Evolutionary conservation across 2,888 invertebrate genomes (phyloP), one percentile per base, ranked within the genome.

Genomic region (Philereme transversata): DNA sequence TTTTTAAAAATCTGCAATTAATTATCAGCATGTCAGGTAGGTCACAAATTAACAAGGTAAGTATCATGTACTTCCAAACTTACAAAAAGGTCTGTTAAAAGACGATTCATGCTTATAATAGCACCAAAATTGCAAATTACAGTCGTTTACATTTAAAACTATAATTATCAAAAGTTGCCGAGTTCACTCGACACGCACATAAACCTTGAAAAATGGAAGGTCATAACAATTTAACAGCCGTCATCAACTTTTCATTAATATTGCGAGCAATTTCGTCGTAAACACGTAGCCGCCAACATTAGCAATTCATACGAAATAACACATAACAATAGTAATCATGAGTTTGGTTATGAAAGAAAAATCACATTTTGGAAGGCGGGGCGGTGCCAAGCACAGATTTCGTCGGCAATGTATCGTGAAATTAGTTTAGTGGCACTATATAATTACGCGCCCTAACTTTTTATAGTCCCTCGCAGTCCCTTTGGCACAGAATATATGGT

Each of bases 341-440:
- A 75, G 84, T 83, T 86, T 78, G 76, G 81, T 78, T 83, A 79
- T 82, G 83, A 87, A 85, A 81, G 86, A 86, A 85, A 89, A 90
- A 88, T 89, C 85, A 83, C 84, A 86, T 89, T 89, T 86, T 73
- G 83, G 69, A 77, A 81, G 84, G 82, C 83, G 74, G 83, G 86
- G 84, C 83, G 85, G 91, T 91, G 91, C 92, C 91, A 89, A 86
- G 90, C 88, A 86, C 92, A 91, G 92, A 91, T 92, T 92, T 90
- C 84, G 88, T 81, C 83, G 89, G 88, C 92, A 90, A 90, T 91
- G 90, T 92, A 91, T 90, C 92, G 91, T 92, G 90, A 92, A 92
- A 92, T 92, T 91, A 92, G 92, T 91, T 92, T 92, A 90, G 88
- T 90, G 88, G 88, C 88, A 91, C 90, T 91, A 91, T 92, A 90